Conservation (phyloP, 2,888 invertebrate genomes). For the Hipparchia sbordonii region DNA sequence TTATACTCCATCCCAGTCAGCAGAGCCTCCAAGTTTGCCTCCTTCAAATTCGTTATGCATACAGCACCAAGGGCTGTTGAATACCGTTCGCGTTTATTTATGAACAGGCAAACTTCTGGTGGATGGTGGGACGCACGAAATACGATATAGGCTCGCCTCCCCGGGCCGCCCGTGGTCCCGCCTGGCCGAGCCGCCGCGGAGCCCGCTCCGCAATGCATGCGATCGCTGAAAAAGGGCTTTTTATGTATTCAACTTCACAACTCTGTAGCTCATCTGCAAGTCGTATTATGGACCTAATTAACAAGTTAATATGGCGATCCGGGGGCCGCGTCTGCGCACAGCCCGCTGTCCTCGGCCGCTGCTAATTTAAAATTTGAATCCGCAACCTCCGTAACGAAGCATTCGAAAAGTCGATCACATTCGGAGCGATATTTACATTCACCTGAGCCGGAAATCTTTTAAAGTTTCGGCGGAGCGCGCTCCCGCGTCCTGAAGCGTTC, state of each 20-base stretch:
- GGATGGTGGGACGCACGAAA: conserved; percentile 75
- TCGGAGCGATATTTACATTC: conserved; percentile 53
- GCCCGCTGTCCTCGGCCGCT: conserved; percentile 39
- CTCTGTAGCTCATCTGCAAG: conserved; percentile 92
- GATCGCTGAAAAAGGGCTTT: conserved; percentile 86
- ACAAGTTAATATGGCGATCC: conserved; percentile 93
- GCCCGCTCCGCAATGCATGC: conserved; percentile 74
- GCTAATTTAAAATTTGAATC: background rate
- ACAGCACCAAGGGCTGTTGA: conserved; percentile 85
- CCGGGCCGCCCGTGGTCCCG: conserved; percentile 52
- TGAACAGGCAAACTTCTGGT: conserved; percentile 84
- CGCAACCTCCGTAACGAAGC: background rate
- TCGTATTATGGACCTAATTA: conserved; percentile 95
- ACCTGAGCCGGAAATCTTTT: conserved; percentile 61
- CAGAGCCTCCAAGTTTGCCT: conserved; percentile 84
- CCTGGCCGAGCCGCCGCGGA: conserved; percentile 40
- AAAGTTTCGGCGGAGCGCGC: conserved; percentile 45
- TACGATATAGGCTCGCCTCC: conserved; percentile 77
- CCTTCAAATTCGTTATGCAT: conserved; percentile 84
- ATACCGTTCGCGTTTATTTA: conserved; percentile 84
- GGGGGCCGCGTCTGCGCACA: conserved; percentile 76
- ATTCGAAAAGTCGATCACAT: conserved; percentile 5
- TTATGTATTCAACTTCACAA: conserved; percentile 86
- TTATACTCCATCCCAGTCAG: conserved; percentile 82
- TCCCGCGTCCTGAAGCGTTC: conserved; percentile 55